Evolutionary conservation across 1,140 invertebrate species (phyloP).

Genomic region (Bombus waltoni): DNA sequence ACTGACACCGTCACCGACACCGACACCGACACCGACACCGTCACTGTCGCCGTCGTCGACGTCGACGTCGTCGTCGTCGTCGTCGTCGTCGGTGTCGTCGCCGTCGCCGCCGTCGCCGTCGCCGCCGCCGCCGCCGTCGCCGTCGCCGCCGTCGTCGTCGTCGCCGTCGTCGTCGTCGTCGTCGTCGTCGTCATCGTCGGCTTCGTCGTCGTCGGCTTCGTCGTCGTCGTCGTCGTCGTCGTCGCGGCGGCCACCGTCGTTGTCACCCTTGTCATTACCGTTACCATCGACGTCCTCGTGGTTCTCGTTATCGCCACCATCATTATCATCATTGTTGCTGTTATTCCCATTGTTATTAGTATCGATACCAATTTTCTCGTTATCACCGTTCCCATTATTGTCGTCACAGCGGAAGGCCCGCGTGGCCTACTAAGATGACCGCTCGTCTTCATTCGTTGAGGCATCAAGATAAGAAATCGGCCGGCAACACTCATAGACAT

Average conservation of each 20-base stretch:
- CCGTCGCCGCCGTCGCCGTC: background rate
- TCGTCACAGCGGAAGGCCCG: constrained; percentile 69
- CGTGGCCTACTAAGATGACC: constrained; percentile 81
- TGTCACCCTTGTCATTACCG: background rate
- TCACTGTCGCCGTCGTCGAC: background rate
- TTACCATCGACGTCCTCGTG: background rate
- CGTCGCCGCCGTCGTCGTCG: background rate
- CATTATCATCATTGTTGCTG: background rate
- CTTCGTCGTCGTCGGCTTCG: background rate
- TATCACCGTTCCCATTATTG: constrained; percentile 21
- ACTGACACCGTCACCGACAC: constrained; percentile 24
- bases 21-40: background rate
- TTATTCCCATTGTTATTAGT: constrained; percentile 5
- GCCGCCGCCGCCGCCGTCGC: background rate
- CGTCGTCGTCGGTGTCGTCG: background rate
- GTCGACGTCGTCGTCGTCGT: background rate
- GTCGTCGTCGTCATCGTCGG: background rate
- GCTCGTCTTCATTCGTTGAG: constrained; percentile 81
- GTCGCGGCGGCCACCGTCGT: background rate
- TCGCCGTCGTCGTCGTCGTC: background rate
- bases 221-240: background rate
- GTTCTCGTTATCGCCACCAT: background rate
- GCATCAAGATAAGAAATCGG: constrained; percentile 80
- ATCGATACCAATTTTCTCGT: background rate
- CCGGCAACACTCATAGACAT: constrained; percentile 69